Percentiles rank a stretch among this genome's conserved stretches.
Conservation (phyloP, 1,140 invertebrate species). For the Anadara kagoshimensis region DNA sequence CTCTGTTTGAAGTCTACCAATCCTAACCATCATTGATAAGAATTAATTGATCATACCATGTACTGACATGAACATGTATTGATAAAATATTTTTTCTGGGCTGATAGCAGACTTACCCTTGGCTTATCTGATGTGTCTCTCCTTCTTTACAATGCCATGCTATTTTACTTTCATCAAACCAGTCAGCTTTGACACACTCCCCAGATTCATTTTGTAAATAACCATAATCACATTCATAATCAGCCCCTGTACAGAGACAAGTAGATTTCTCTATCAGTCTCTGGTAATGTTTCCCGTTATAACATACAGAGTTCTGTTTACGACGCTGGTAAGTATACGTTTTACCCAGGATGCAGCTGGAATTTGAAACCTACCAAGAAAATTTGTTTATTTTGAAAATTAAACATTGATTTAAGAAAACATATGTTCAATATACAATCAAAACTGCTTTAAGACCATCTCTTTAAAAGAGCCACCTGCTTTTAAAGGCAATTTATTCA, state of each 20-base stretch:
- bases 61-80: too few relatives aligned
- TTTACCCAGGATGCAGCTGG: constrained; percentile 82
- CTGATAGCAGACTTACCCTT: constrained; percentile 76
- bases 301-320: constrained; percentile 83
- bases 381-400: neutral
- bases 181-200: constrained; percentile 35
- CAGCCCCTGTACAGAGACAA: constrained; percentile 85
- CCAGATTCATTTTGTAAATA: constrained; percentile 53
- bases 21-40: too few relatives aligned
- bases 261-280: constrained; percentile 80
- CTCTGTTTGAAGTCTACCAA: too few relatives aligned
- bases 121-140: constrained; percentile 84
- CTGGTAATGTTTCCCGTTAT: constrained; percentile 84
- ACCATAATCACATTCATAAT: constrained; percentile 86
- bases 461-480: too few relatives aligned
- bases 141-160: constrained; percentile 81
- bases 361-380: constrained; percentile 1
- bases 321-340: constrained; percentile 85
- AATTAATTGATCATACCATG: too few relatives aligned
- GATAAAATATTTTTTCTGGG: too few relatives aligned
- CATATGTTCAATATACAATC: too few relatives aligned
- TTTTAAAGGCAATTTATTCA: too few relatives aligned
- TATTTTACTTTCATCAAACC: constrained; percentile 80
- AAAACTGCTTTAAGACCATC: too few relatives aligned
- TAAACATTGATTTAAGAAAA: neutral